These are phyloP conservation scores for Gymnothorax reevesii DNA, from an alignment of 2,797 vertebrate genomes.

Conservation along the genomic window DNA sequence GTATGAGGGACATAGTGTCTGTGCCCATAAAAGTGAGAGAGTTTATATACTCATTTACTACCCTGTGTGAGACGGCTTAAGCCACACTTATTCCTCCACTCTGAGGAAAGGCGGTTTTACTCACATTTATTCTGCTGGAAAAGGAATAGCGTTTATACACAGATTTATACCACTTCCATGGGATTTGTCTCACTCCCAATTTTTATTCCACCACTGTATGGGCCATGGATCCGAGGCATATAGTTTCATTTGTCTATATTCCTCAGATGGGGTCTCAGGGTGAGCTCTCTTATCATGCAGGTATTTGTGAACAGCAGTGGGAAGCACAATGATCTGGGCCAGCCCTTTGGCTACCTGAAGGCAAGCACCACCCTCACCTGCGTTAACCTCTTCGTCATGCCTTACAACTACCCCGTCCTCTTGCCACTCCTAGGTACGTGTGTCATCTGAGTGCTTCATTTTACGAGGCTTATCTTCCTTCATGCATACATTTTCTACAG, in stretches of 20 bases:
- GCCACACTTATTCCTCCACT: too few species aligned
- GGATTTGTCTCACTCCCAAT: too few species aligned
- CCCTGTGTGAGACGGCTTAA: neutral
- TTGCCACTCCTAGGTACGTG: conserved; percentile 90
- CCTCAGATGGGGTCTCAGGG: too few species aligned
- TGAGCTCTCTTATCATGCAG: conserved; percentile 60
- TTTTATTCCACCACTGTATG: too few species aligned
- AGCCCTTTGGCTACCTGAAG: conserved; percentile 97
- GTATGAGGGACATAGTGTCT: neutral
- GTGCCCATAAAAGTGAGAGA: neutral
- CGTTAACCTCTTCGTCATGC: conserved; percentile 98
- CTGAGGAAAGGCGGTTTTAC: too few species aligned
- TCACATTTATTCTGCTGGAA: too few species aligned
- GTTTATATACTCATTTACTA: neutral
- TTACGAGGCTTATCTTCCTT: neutral
- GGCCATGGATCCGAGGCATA: too few species aligned
- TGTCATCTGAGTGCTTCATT: neutral
- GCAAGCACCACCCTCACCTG: conserved; percentile 96
- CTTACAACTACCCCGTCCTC: conserved; percentile 96
- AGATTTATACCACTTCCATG: too few species aligned
- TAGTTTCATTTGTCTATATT: too few species aligned
- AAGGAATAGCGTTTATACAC: too few species aligned
- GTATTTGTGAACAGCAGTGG: conserved; percentile 94
- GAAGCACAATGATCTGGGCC: conserved; percentile 89
- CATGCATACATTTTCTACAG: neutral